A percentile compares a stretch with the other conserved stretches of the same genome.
Conservation (phyloP, 2,888 invertebrate species). For the Drosophila setosimentum region DNA sequence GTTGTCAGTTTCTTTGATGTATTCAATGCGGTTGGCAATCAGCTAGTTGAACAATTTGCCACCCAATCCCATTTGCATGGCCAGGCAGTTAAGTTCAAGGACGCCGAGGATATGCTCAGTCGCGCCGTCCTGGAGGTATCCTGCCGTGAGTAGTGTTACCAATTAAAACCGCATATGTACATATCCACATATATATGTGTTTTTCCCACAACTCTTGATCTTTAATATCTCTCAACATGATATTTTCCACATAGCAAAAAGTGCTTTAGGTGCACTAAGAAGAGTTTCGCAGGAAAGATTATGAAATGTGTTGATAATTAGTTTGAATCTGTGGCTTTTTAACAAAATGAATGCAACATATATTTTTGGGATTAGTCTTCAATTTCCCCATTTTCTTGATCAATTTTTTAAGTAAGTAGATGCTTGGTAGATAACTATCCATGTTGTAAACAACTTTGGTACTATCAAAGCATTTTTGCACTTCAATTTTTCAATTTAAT, state of each 20-base stretch:
- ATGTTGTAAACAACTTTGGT: background rate
- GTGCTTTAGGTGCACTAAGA: too few species aligned
- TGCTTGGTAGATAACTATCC: background rate
- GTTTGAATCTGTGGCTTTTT: too few species aligned
- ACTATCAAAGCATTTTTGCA: background rate
- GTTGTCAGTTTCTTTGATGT: constrained; percentile 80
- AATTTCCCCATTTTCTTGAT: background rate
- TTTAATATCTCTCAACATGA: background rate
- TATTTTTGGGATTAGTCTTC: too few species aligned
- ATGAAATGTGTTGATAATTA: too few species aligned
- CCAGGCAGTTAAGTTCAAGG: constrained; percentile 65
- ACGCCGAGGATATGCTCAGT: constrained; percentile 82
- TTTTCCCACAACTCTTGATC: background rate
- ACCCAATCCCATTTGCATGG: constrained; percentile 59
- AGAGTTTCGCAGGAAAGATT: too few species aligned
- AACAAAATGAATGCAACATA: too few species aligned
- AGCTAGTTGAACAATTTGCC: constrained; percentile 73
- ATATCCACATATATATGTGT: background rate
- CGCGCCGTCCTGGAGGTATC: constrained; percentile 83
- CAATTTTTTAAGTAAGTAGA: background rate
- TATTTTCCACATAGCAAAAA: background rate
- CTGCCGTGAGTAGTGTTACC: constrained; percentile 76
- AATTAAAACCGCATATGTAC: background rate
- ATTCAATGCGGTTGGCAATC: constrained; percentile 81
- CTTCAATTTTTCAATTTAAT: background rate